Evolutionary conservation across 2,797 vertebrate genomes (phyloP).

Genomic region (Coendou prehensilis): DNA sequence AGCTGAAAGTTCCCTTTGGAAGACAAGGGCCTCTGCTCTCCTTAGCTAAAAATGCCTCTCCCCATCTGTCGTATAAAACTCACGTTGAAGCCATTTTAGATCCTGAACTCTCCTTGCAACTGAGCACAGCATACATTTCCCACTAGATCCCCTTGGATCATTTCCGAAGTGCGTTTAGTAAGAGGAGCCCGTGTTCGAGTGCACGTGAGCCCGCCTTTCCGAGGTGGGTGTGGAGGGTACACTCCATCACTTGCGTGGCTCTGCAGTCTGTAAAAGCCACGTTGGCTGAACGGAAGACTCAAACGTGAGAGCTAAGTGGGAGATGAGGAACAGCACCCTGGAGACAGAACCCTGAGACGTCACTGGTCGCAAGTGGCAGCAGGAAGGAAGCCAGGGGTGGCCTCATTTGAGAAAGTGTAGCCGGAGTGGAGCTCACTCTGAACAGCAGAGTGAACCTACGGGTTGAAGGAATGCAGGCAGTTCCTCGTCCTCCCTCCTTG

Average conservation of each 20-base stretch:
- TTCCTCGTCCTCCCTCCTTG: background rate
- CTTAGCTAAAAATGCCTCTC: constrained; percentile 40
- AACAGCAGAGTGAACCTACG: background rate
- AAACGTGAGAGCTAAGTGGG: background rate
- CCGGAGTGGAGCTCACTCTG: background rate
- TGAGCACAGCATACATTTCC: background rate
- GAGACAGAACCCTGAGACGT: background rate
- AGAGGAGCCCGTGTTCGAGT: background rate
- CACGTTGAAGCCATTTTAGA: constrained; percentile 37
- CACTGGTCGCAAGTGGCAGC: background rate
- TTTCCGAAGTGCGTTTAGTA: background rate
- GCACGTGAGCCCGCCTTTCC: background rate
- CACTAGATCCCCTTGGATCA: background rate
- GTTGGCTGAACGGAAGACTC: background rate
- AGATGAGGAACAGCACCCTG: background rate
- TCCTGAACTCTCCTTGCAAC: background rate
- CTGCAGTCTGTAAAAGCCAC: background rate
- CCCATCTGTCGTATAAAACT: constrained; percentile 19
- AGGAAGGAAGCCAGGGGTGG: background rate
- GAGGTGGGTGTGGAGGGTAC: background rate
- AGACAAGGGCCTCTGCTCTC: background rate
- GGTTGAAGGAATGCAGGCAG: background rate
- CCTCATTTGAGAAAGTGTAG: background rate
- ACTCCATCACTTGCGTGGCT: background rate
- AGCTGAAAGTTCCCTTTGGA: constrained; percentile 26